phyloP scores from a whole-genome alignment of 1,140 invertebrate genomes.

The Drosophila arawakana region DNA sequence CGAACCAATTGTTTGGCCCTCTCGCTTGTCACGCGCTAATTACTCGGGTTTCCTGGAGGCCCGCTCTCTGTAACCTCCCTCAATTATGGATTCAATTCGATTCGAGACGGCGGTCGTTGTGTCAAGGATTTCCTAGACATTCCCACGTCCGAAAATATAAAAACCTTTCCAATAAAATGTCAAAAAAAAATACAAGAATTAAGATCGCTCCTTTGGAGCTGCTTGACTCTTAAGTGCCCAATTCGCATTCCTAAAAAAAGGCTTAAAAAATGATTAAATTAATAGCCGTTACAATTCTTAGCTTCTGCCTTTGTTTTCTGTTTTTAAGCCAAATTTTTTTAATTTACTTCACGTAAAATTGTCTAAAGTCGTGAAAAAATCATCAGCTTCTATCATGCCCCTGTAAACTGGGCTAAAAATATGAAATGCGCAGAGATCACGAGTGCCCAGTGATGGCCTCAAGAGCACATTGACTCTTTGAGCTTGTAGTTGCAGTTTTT shows the following conservation, averaged over 20 bases:
- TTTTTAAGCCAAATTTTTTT: too few species aligned
- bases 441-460: constrained; percentile 38
- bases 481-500: constrained; percentile 40
- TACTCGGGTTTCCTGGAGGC: constrained; percentile 67
- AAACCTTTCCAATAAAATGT: too few species aligned
- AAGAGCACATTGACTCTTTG: constrained; percentile 50
- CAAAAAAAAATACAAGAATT: too few species aligned
- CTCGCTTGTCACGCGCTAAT: constrained; percentile 59
- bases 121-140: constrained; percentile 62
- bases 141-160: constrained; percentile 42
- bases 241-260: too few species aligned
- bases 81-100: constrained; percentile 37
- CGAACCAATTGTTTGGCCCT: constrained; percentile 18
- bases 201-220: too few species aligned
- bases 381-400: too few species aligned
- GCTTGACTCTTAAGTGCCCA: too few species aligned
- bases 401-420: background rate
- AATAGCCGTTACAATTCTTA: too few species aligned
- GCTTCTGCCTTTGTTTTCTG: too few species aligned
- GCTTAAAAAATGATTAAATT: too few species aligned
- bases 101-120: constrained; percentile 15
- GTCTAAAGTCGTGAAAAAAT: too few species aligned
- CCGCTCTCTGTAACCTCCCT: constrained; percentile 15
- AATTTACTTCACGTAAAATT: too few species aligned
- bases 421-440: constrained; percentile 71